Base-by-base conservation (phyloP, 2,888 invertebrate genomes). In the Selenia dentaria region DNA sequence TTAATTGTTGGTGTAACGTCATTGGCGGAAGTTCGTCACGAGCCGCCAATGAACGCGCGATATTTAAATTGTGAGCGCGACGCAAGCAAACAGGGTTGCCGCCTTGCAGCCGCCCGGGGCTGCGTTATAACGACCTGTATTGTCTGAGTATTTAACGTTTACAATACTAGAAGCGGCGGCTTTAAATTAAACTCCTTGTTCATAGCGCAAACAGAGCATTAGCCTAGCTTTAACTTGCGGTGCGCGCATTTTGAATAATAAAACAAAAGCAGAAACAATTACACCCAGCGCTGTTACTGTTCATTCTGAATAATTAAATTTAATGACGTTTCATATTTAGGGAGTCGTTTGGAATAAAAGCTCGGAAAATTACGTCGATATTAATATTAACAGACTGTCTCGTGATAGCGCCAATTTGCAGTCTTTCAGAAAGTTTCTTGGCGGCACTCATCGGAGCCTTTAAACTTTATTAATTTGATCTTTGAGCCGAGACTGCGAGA, bases 1-100 rank as follows among this genome's bases (percentile, higher is more conserved):
- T 75, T 73, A 71, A 79, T 79, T 78, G 76, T 79, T 62, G 58
- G 62, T 57, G 56, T 65, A 62, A 59, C 62, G 57, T 67, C 68
- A 80, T 79, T 74, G 80, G 73, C 70, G 80, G 80, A 76, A 65
- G 71, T 75, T 80, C 74, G 67, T 80, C 74, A 78, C 67, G 66
- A 70, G 60, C 66, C 73, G 54, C 74, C 78, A 83, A 80, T 79
- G 67, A 72, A 69, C 58, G 60, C 39, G 62, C 67, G 65, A 60
- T 70, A 74, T 76, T 80, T 70, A 67, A 79, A 81, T 75, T 64
- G 69, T 55, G 69, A 72, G 67, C 57, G 61, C 63, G 51, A 49
- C 57, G 67, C 54, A 56, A 51, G 54, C 61, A 58, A 57, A 59
- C 65, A 78, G 75, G 79, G 79, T 55, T 74, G 70, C 54, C 64